These are phyloP conservation scores for Andrena bicolor DNA, from an alignment of 2,888 invertebrate species.

Conservation along the genomic window DNA sequence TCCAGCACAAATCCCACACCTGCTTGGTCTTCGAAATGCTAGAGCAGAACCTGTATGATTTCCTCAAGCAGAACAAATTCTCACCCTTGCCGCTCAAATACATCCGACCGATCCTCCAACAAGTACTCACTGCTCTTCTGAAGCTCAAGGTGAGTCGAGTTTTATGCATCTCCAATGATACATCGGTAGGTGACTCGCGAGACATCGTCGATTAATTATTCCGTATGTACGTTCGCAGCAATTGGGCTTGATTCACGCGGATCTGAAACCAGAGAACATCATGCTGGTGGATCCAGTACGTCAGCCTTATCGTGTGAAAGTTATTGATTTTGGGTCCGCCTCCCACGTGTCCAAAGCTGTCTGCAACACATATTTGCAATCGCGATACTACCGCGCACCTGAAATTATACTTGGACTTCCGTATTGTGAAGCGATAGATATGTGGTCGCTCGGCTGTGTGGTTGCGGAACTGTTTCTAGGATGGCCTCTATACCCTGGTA, in stretches of 20 bases:
- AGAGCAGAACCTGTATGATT: slow-evolving; percentile 99
- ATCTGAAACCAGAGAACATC: slow-evolving; percentile 99
- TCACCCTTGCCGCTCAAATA: slow-evolving; percentile 99
- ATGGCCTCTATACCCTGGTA: slow-evolving; percentile 99
- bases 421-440: slow-evolving; percentile 99
- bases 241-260: slow-evolving; percentile 99
- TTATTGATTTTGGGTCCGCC: slow-evolving; percentile 99
- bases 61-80: slow-evolving; percentile 99
- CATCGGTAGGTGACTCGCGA: no score
- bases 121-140: slow-evolving; percentile 95
- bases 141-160: slow-evolving; percentile 91
- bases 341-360: slow-evolving; percentile 99
- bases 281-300: slow-evolving; percentile 99
- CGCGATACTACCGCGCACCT: slow-evolving; percentile 98
- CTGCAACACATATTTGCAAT: slow-evolving; percentile 99
- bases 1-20: slow-evolving; percentile 99
- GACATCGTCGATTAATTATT: neutral
- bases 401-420: slow-evolving; percentile 99
- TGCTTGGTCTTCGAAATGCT: slow-evolving; percentile 99
- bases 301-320: slow-evolving; percentile 99
- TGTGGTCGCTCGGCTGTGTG: slow-evolving; percentile 99
- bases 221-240: slow-evolving; percentile 88
- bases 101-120: slow-evolving; percentile 99
- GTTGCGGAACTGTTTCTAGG: slow-evolving; percentile 99
- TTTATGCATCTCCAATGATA: neutral